A percentile compares a stretch with the other conserved stretches of the same genome.
Conservation (phyloP, 2,888 invertebrate species). For the Tanytarsus gracilentus region DNA sequence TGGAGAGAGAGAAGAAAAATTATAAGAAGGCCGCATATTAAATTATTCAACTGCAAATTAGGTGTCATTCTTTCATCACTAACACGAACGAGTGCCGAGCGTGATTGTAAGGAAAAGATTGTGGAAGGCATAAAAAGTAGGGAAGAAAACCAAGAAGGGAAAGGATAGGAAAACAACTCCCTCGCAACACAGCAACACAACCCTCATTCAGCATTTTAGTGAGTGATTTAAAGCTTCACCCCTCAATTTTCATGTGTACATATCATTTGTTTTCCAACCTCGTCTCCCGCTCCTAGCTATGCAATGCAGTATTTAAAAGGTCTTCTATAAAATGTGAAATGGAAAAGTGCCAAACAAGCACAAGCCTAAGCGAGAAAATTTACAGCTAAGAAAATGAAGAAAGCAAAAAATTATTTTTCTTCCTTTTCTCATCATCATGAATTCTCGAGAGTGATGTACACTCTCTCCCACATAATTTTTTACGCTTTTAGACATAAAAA, state of each 20-base stretch:
- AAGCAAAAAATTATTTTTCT: neutral
- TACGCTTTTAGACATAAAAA: neutral
- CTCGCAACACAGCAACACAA: neutral
- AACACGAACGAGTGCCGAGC: neutral
- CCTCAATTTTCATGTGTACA: slow-evolving; percentile 12
- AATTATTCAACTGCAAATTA: neutral
- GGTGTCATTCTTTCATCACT: slow-evolving; percentile 12
- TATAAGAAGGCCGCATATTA: neutral
- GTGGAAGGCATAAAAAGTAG: neutral
- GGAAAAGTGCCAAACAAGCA: slow-evolving; percentile 8
- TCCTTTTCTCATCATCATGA: neutral
- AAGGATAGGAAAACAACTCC: too few relatives aligned
- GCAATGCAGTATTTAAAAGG: neutral
- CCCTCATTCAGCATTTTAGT: neutral
- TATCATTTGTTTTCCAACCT: slow-evolving; percentile 9
- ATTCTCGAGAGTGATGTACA: neutral
- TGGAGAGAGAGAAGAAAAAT: neutral
- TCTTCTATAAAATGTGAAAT: neutral
- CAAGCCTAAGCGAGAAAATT: neutral
- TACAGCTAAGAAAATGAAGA: neutral
- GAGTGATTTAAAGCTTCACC: slow-evolving; percentile 15
- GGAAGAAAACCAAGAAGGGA: too few relatives aligned
- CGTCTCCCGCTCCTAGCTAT: neutral
- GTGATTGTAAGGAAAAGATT: neutral
- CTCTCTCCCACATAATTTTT: neutral